Evolutionary conservation across 2,888 invertebrate species (phyloP).

Genomic region (Abrostola tripartita): DNA sequence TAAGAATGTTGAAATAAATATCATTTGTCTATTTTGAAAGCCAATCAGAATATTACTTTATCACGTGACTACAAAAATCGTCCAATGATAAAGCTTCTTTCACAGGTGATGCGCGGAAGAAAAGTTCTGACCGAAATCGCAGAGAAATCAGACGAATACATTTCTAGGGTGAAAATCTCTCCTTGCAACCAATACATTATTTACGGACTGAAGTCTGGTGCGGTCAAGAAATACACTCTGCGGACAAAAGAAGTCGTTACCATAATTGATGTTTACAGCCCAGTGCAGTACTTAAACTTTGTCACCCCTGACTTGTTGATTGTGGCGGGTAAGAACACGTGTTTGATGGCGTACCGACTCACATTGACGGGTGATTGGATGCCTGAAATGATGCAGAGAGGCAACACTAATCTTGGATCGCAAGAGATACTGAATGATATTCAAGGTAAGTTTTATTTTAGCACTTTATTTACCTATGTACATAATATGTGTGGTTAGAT

Average conservation of each 20-base stretch:
- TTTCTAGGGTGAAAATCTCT: conserved; percentile 82
- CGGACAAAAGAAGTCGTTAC: conserved; percentile 71
- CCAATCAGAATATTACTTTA: too few relatives aligned
- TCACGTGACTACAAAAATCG: too few relatives aligned
- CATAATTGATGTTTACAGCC: conserved; percentile 79
- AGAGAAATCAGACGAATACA: conserved; percentile 77
- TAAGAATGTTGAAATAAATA: too few relatives aligned
- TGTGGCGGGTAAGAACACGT: conserved; percentile 78
- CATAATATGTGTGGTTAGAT: not conserved
- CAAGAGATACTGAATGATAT: conserved; percentile 83
- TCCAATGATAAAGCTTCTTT: conserved; percentile 1
- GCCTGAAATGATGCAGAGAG: conserved; percentile 78
- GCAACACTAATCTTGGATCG: conserved; percentile 78
- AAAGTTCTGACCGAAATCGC: conserved; percentile 80
- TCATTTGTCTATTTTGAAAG: too few relatives aligned
- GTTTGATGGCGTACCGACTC: conserved; percentile 79
- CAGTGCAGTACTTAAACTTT: conserved; percentile 79
- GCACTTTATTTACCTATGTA: not conserved
- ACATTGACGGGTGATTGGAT: conserved; percentile 70
- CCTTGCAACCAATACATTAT: conserved; percentile 85
- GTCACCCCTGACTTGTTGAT: conserved; percentile 73
- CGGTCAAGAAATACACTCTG: conserved; percentile 79
- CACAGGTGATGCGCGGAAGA: conserved; percentile 82
- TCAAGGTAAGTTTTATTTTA: conserved; percentile 65
- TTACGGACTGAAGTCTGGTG: conserved; percentile 82